phyloP scores from a whole-genome alignment of 2,888 invertebrate species.

The Zaprionus obscuricornis region DNA sequence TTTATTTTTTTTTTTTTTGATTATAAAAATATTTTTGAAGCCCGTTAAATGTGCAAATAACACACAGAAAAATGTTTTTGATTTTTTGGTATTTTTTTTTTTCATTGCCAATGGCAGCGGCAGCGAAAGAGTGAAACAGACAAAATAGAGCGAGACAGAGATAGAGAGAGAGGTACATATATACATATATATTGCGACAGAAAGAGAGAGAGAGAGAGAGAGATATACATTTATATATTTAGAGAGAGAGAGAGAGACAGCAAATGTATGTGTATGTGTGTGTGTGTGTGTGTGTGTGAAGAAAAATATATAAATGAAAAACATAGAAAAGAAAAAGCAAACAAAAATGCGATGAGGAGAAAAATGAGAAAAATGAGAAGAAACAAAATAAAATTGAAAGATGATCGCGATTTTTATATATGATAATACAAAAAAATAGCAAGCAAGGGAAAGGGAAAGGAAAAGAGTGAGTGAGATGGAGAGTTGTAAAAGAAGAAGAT shows the following conservation, averaged over 20 bases:
- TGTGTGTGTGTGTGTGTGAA: constrained; percentile 2
- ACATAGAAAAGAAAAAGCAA: too few species aligned
- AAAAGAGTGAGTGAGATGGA: background rate
- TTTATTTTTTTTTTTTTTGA: constrained; percentile 8
- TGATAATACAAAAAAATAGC: too few species aligned
- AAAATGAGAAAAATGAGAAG: too few species aligned
- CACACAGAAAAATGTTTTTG: constrained; percentile 44
- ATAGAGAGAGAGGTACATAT: background rate
- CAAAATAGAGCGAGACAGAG: constrained; percentile 5
- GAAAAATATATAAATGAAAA: constrained; percentile 4
- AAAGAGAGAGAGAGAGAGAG: too few species aligned
- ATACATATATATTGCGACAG: background rate
- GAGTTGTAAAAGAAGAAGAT: background rate
- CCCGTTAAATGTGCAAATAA: constrained; percentile 27
- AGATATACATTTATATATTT: too few species aligned
- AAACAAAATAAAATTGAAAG: too few species aligned
- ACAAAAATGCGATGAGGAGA: too few species aligned
- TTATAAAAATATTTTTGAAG: background rate
- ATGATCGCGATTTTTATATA: too few species aligned
- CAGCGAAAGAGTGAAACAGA: constrained; percentile 37
- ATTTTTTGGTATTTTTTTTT: too few species aligned
- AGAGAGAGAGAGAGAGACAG: constrained; percentile 6
- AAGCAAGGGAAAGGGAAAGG: too few species aligned
- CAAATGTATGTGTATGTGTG: constrained; percentile 2
- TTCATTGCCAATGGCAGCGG: constrained; percentile 24